Evolutionary conservation across 2,888 invertebrate genomes (phyloP).

Genomic region (Apotomis betuletana): DNA sequence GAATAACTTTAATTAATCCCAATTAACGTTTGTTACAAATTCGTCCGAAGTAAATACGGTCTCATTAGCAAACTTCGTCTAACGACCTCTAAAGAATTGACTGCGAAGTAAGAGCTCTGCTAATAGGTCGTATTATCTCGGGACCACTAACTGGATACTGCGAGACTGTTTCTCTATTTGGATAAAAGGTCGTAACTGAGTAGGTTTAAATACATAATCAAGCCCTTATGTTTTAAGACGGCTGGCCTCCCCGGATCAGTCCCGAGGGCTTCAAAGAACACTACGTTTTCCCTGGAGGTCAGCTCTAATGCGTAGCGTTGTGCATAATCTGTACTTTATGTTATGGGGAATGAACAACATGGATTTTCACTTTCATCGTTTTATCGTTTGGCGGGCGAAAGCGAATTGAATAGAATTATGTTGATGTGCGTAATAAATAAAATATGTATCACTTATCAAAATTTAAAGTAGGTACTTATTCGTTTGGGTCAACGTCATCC

Average conservation of each 20-base stretch:
- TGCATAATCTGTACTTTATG: slow-evolving; percentile 29
- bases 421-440: not conserved
- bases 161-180: slow-evolving; percentile 19
- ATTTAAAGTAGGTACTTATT: too few relatives aligned
- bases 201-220: not conserved
- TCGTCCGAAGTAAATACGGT: slow-evolving; percentile 28
- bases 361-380: slow-evolving; percentile 21
- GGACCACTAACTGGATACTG: slow-evolving; percentile 38
- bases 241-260: slow-evolving; percentile 12
- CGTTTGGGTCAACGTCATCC: too few relatives aligned
- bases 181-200: slow-evolving; percentile 15
- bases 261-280: slow-evolving; percentile 29
- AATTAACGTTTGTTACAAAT: slow-evolving; percentile 17
- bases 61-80: slow-evolving; percentile 35
- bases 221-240: not conserved
- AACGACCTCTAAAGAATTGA: slow-evolving; percentile 40
- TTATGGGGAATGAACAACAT: slow-evolving; percentile 24
- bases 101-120: slow-evolving; percentile 39
- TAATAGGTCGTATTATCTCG: slow-evolving; percentile 40
- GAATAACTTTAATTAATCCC: not conserved
- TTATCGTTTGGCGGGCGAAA: slow-evolving; percentile 7
- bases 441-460: not conserved
- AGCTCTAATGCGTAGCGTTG: slow-evolving; percentile 26
- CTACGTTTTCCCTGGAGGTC: slow-evolving; percentile 30
- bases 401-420: not conserved